phyloP scores from a whole-genome alignment of 2,888 invertebrate genomes.

The Rhingia rostrata region DNA sequence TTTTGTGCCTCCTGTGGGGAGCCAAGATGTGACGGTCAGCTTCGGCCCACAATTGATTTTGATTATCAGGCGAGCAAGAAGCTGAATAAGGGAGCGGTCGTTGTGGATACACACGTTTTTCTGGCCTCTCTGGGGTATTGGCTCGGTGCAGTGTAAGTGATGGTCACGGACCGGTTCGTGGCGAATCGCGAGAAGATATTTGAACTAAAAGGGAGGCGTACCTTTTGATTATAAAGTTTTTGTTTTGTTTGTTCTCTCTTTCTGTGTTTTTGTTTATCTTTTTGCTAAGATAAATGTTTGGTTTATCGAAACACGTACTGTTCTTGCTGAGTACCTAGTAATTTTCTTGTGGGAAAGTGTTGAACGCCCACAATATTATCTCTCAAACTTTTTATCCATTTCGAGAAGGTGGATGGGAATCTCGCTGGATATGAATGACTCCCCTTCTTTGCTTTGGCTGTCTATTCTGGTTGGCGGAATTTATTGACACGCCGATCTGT shows the following conservation, averaged over 20 bases:
- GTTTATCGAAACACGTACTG: slow-evolving; percentile 50
- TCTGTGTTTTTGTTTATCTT: slow-evolving; percentile 22
- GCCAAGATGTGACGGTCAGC: slow-evolving; percentile 78
- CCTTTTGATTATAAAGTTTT: slow-evolving; percentile 43
- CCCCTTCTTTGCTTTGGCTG: too few species aligned
- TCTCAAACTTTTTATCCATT: slow-evolving; percentile 71
- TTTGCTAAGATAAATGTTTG: slow-evolving; percentile 55
- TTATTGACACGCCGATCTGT: slow-evolving; percentile 1
- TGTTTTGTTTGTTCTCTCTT: slow-evolving; percentile 19
- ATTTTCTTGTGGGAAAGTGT: slow-evolving; percentile 80
- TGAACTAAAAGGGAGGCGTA: slow-evolving; percentile 41
- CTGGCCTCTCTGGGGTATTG: slow-evolving; percentile 6
- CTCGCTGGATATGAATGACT: neutral
- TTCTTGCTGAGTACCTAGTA: slow-evolving; percentile 60
- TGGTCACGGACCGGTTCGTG: slow-evolving; percentile 56
- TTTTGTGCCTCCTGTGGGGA: slow-evolving; percentile 42
- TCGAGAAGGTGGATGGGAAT: neutral
- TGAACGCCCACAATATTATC: slow-evolving; percentile 80
- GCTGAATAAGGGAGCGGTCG: slow-evolving; percentile 46
- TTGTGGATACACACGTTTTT: slow-evolving; percentile 11
- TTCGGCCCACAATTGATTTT: slow-evolving; percentile 83
- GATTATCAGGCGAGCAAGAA: slow-evolving; percentile 81
- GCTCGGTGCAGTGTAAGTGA: slow-evolving; percentile 3
- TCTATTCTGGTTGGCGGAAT: neutral
- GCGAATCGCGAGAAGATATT: slow-evolving; percentile 20